Conservation (phyloP, 2,888 invertebrate species). For the Heteropelma amictum region DNA sequence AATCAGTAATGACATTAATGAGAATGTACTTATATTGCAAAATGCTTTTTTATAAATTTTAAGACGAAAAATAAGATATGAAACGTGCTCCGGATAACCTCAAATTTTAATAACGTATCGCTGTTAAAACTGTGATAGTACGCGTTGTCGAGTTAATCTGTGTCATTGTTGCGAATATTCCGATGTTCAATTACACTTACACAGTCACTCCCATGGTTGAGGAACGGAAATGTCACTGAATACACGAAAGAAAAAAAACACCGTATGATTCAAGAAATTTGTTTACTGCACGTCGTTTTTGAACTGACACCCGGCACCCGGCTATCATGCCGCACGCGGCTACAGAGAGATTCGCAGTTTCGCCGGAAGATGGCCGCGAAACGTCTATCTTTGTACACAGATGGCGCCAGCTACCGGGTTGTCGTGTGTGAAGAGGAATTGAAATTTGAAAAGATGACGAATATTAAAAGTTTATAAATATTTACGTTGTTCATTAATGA, state of each 20-base stretch:
- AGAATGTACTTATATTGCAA: no score
- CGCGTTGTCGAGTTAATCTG: neutral
- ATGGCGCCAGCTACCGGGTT: neutral
- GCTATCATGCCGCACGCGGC: neutral
- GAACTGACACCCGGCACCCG: conserved; percentile 29
- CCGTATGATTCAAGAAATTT: conserved; percentile 3
- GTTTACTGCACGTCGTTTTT: conserved; percentile 45
- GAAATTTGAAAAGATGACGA: neutral
- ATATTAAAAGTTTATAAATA: no score
- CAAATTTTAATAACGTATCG: conserved; percentile 36
- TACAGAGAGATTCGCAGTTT: neutral
- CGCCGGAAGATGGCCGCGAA: neutral
- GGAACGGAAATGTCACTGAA: neutral
- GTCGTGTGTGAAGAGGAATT: no score
- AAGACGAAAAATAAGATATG: no score
- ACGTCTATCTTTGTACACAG: neutral
- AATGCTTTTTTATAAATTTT: no score
- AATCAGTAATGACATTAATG: no score
- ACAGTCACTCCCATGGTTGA: conserved; percentile 51
- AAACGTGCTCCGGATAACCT: conserved; percentile 41
- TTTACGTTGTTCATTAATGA: no score
- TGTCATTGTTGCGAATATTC: neutral
- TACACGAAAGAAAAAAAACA: conserved; percentile 4
- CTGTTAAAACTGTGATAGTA: conserved; percentile 39
- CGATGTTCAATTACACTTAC: conserved; percentile 32